These are phyloP conservation scores for Ifrita kowaldi DNA, from an alignment of 2,113 vertebrate genomes.

Conservation along the genomic window DNA sequence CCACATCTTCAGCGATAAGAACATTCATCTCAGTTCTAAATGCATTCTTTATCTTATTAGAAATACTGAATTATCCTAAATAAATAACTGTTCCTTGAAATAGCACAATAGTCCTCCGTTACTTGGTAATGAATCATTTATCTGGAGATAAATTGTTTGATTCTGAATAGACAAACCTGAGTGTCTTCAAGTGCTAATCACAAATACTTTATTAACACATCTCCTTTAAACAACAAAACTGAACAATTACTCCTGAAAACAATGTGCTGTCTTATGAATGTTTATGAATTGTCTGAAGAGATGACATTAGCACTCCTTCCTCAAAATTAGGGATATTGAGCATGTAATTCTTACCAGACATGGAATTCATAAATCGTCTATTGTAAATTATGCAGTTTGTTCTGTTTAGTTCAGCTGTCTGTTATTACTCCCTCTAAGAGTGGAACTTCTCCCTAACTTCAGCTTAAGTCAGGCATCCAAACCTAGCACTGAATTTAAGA, in stretches of 20 bases:
- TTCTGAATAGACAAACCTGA: background rate
- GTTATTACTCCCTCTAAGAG: background rate
- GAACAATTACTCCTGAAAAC: background rate
- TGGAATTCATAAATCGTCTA: rapidly evolving
- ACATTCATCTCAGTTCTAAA: background rate
- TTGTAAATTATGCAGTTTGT: background rate
- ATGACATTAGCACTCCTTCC: background rate
- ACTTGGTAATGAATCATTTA: background rate
- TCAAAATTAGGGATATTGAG: background rate
- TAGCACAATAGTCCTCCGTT: background rate
- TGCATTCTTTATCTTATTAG: background rate
- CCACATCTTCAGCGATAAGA: background rate
- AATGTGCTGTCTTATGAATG: background rate
- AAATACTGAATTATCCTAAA: background rate
- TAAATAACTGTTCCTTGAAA: background rate
- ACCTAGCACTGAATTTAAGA: background rate
- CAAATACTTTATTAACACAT: background rate
- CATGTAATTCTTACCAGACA: background rate
- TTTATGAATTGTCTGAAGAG: background rate
- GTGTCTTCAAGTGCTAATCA: background rate
- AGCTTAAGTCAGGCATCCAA: background rate
- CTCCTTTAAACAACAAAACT: background rate
- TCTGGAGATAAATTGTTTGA: background rate
- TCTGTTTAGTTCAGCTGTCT: background rate
- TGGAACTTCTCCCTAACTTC: background rate